Base-by-base conservation (phyloP, 2,113 vertebrate genomes). In the Chionodraco myersi region DNA sequence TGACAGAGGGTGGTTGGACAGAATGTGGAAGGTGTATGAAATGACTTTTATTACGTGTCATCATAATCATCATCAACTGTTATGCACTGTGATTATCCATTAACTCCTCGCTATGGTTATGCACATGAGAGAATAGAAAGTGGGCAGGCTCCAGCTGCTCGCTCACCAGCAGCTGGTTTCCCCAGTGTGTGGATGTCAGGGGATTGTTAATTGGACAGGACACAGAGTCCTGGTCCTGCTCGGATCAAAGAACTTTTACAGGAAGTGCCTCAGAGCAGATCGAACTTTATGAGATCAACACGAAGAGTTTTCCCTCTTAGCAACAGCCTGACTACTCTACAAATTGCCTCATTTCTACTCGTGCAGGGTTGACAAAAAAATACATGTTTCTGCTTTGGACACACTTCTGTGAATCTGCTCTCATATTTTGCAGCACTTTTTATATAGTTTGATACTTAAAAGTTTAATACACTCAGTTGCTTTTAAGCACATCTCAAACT, bases 151-250 rank as follows among this genome's bases (percentile, higher is more conserved):
- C 60, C 67, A 78, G 80, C 58, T 76, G 75, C 72, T 45, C 60
- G 52, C 41, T 60, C 64, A 57, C 11, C 80, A 86, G 73, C 54
- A 73, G 76, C 86, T 83, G 86, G 47, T 59, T 30, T 44, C 54
- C 51, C 73, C 65, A 18, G 41, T 11, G 73, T 56, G 66, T 16
- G 41, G 23, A 64, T 85, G 85, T 72, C 78, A 59, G 49, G 10
- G 52, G 79, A 65, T 45, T 72, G 34, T 77, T 91, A 86, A 89
- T 89, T 60, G 83, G 72, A 59, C 60, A 63, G 72, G 58, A 82
- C 72, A 76, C 83, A 74, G 26, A 78, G 47, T 47, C 13, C 67
- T 64, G 57, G 62, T 76, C 71, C 61, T 65, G 57, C 47, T 44
- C 53, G 34, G 79, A 79, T 89, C 63, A 88, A 86, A 89, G 23